Evolutionary conservation across 2,113 vertebrate genomes (phyloP).

Genomic region (Mormyrus iriodes): DNA sequence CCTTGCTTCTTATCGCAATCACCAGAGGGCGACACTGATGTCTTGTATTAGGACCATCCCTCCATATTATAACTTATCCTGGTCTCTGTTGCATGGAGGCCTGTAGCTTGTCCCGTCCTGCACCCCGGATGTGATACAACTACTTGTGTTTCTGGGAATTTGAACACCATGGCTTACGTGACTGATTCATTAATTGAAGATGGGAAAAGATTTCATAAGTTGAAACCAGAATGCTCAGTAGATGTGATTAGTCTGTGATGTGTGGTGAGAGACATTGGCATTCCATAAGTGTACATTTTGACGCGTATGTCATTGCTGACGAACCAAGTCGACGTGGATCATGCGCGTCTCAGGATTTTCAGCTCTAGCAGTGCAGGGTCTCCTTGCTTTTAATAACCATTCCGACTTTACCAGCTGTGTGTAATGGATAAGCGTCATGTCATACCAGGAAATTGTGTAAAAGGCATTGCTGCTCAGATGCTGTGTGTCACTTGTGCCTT

Average conservation of each 20-base stretch:
- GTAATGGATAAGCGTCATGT: background rate
- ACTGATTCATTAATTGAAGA: background rate
- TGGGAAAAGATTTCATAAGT: background rate
- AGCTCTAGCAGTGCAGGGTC: background rate
- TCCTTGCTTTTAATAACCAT: background rate
- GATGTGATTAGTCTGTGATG: background rate
- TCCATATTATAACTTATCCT: background rate
- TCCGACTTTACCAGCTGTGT: background rate
- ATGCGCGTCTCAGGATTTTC: background rate
- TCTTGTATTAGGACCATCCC: background rate
- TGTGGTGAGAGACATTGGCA: background rate
- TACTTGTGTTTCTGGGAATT: background rate
- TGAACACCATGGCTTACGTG: background rate
- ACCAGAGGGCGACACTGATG: background rate
- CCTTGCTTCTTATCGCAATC: background rate
- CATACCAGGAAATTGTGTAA: background rate
- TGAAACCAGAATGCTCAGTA: background rate
- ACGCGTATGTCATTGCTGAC: background rate
- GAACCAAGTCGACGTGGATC: background rate
- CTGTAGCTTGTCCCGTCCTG: background rate
- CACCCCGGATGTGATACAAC: background rate
- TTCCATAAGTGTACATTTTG: background rate
- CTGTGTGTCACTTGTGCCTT: background rate
- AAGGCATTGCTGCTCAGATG: background rate
- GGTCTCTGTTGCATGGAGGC: background rate